A percentile compares a stretch with the other conserved stretches of the same genome.
Evolutionary conservation across 1,140 invertebrate species (phyloP).

Genomic region (Chymomyza costata): DNA sequence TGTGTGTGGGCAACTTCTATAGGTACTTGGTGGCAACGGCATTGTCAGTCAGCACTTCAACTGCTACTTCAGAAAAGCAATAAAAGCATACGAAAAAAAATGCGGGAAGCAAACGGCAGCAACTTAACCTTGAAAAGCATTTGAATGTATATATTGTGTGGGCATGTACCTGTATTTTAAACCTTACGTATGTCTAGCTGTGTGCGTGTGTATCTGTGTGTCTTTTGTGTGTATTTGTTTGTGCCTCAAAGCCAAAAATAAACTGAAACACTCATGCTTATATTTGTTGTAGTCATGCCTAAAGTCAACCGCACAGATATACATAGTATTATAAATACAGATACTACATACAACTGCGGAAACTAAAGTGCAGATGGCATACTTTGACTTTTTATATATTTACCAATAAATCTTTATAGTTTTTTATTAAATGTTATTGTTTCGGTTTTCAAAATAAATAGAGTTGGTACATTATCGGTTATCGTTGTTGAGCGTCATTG

Average conservation of each 20-base stretch:
- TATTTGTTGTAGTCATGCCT: too few relatives aligned
- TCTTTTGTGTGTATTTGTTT: constrained; percentile 11
- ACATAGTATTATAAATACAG: too few relatives aligned
- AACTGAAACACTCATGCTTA: constrained; percentile 40
- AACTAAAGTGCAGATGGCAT: too few relatives aligned
- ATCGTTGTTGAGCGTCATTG: too few relatives aligned
- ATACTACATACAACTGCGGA: too few relatives aligned
- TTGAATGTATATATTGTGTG: constrained; percentile 47
- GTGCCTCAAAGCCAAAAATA: constrained; percentile 46
- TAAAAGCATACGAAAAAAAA: too few relatives aligned
- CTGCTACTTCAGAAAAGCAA: too few relatives aligned
- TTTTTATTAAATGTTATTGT: too few relatives aligned
- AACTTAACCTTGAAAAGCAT: constrained; percentile 54
- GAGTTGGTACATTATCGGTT: too few relatives aligned
- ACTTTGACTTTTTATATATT: too few relatives aligned
- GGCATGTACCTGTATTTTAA: constrained; percentile 44
- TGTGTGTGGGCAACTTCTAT: constrained; percentile 2
- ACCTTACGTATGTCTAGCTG: constrained; percentile 13
- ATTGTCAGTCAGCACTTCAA: background rate
- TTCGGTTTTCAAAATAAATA: too few relatives aligned
- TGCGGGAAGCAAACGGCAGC: constrained; percentile 44
- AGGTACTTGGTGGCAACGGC: constrained; percentile 20
- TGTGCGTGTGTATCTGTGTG: constrained; percentile 5
- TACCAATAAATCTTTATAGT: too few relatives aligned
- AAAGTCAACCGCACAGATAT: constrained; percentile 1